Evolutionary conservation across 2,797 vertebrate species (phyloP).

Genomic region (Pseudochirops cupreus): DNA sequence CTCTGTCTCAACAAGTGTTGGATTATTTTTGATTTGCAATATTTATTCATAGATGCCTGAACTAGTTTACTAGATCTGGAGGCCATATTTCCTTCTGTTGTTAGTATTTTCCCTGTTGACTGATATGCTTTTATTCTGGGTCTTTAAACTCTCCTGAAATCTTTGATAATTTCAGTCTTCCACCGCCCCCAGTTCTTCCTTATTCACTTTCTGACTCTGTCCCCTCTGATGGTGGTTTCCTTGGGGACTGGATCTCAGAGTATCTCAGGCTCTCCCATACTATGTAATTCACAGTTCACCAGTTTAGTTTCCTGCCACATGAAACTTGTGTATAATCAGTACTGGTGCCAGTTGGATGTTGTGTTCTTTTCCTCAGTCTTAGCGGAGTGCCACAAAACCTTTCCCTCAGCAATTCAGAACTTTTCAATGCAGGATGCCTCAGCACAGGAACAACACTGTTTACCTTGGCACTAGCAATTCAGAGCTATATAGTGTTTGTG

Average conservation of each 20-base stretch:
- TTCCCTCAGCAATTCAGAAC: not conserved
- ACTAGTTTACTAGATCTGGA: not conserved
- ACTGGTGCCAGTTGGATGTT: not conserved
- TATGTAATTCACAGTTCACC: no score
- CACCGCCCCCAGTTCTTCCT: not conserved
- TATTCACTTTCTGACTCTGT: not conserved
- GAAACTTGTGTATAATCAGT: not conserved
- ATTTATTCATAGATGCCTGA: not conserved
- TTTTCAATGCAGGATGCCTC: not conserved
- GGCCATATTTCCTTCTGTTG: not conserved
- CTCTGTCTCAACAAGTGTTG: not conserved
- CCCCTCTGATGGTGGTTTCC: not conserved
- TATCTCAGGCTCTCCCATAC: not conserved
- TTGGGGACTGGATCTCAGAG: not conserved
- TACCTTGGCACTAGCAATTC: not conserved
- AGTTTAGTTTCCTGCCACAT: not conserved
- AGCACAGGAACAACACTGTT: not conserved
- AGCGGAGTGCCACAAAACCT: not conserved
- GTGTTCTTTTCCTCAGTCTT: not conserved
- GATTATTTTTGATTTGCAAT: not conserved
- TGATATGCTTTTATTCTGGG: not conserved
- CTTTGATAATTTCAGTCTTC: not conserved
- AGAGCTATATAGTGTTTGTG: not conserved
- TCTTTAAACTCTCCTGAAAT: not conserved
- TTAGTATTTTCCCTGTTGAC: not conserved